Base-by-base conservation (phyloP, 2,888 invertebrate genomes). In the Taphrorychus bicolor region DNA sequence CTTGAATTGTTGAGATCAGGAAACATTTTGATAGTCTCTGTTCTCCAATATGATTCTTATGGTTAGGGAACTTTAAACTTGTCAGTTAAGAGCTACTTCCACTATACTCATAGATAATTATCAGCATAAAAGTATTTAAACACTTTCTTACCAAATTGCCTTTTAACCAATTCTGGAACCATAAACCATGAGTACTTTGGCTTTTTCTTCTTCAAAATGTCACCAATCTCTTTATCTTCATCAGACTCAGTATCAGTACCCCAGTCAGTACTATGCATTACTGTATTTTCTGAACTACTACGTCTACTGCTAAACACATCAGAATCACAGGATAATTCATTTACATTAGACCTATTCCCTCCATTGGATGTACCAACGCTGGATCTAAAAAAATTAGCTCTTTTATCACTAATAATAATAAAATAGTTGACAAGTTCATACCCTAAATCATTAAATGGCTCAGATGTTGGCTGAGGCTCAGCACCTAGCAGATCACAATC, bases 181-280 rank as follows among this genome's bases (percentile, higher is more conserved):
- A 89, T 62, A 58, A 75, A 76, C 88, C 91, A 93, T 68, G 86
- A 87, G 72, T 90, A 89, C 76, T 87, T 87, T 2, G 91, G 90
- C 77, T 86, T 85, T 48, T 84, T 79, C 76, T 90, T 90, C 53
- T 83, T 79, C 52, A 90, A 76, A 5, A 87, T 85, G 7, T 79
- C 76, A 3, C 66, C 61, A 4, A 71, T 72, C 52, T 70, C 70
- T 18, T 59, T 71, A 41, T 81, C 81, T 2, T 81, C 81, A 57
- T 75, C 76, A 7, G 79, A 76, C 52, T 80, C 80, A 23, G 76
- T 74, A 67, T 77, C 32, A 14, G 24, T 71, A 57, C 73, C 74
- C 16, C 56, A 51, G 23, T 77, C 78, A 57, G 73, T 71, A 57
- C 73, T 74, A 17, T 56, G 56, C 14, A 69, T 51, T 18, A 69